Conservation (phyloP, 2,113 vertebrate species). For the Nesogale talazaci region DNA sequence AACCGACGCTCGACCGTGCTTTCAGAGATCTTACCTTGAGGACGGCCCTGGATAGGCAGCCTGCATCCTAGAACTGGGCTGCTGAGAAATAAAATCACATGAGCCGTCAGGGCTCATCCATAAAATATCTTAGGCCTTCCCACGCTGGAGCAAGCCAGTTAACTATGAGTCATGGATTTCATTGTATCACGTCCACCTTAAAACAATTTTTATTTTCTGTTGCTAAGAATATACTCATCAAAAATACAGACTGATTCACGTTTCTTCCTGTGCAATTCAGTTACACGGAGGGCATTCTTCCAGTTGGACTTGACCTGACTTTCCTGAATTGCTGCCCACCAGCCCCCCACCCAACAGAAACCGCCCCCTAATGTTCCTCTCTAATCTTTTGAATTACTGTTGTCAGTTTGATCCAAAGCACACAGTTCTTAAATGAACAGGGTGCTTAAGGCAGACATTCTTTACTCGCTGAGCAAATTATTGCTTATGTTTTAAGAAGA, state of each 20-base stretch:
- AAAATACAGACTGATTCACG: neutral
- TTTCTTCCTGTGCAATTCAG: neutral
- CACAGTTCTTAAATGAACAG: too few species aligned
- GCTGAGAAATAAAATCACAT: slow-evolving; percentile 48
- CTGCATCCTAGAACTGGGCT: neutral
- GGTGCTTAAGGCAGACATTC: too few species aligned
- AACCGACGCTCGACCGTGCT: neutral
- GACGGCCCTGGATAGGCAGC: neutral
- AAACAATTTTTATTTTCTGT: neutral
- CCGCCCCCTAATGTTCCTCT: neutral
- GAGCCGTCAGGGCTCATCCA: neutral
- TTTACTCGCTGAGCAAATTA: too few species aligned
- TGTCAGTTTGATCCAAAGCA: neutral
- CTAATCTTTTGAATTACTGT: neutral
- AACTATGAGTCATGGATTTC: neutral
- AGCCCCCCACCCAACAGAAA: neutral
- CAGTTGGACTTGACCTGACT: neutral
- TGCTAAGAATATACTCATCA: neutral
- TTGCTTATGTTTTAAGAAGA: too few species aligned
- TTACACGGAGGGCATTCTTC: neutral
- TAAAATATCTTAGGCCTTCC: neutral
- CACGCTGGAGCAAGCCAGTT: neutral
- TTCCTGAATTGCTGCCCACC: neutral
- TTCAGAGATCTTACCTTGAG: neutral
- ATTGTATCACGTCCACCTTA: neutral